These are phyloP conservation scores for Poecile montanus DNA, from an alignment of 2,797 vertebrate species.

Conservation along the genomic window DNA sequence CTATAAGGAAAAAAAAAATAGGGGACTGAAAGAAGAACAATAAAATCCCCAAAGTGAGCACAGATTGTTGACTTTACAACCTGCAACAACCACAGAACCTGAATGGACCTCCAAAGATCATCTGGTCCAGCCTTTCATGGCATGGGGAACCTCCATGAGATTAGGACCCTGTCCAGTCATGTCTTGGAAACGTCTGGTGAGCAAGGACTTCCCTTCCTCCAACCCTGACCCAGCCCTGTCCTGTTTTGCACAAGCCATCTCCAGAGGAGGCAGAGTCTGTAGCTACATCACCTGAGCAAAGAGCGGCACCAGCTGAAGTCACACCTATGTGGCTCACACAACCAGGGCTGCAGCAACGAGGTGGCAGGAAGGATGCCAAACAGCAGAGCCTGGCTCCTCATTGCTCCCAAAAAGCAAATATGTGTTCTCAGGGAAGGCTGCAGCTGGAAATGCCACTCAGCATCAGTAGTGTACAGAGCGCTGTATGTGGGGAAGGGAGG, in stretches of 20 bases:
- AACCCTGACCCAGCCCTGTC: rapidly evolving
- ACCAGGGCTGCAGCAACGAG: rapidly evolving
- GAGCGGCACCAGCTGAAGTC: rapidly evolving
- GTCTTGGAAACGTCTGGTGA: neutral
- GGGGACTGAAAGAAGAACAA: neutral
- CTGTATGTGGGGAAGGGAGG: neutral
- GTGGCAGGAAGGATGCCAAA: neutral
- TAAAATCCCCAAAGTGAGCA: neutral
- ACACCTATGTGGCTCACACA: neutral
- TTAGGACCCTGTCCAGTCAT: neutral
- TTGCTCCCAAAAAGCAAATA: neutral
- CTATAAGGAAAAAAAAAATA: neutral
- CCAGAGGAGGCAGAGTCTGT: neutral
- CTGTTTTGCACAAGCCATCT: neutral
- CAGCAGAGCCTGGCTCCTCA: rapidly evolving
- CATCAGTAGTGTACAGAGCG: neutral
- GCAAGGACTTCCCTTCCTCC: neutral
- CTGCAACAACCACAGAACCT: neutral
- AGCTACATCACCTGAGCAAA: neutral
- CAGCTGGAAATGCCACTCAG: neutral
- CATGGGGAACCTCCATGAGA: neutral
- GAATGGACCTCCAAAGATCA: neutral
- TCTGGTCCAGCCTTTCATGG: neutral
- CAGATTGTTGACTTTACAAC: neutral
- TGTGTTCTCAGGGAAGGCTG: neutral